Conservation (phyloP, 2,113 vertebrate genomes). For the Seriola rivoliana region DNA sequence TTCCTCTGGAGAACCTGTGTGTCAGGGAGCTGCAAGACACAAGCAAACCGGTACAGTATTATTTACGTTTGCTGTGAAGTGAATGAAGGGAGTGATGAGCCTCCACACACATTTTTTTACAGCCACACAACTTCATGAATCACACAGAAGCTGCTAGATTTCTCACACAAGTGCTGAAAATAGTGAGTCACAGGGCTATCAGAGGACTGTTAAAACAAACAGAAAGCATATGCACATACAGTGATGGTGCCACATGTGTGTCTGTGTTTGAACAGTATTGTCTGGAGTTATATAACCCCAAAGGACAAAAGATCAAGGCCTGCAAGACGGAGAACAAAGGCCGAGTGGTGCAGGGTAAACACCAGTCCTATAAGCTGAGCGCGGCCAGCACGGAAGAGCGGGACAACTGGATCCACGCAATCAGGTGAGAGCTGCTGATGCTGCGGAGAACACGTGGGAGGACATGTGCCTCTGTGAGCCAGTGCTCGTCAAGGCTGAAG, state of each 20-base stretch:
- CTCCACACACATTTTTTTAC: background rate
- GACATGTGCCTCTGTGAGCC: background rate
- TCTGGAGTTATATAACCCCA: slow-evolving; percentile 90
- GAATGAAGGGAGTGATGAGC: background rate
- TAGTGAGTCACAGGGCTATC: slow-evolving; percentile 30
- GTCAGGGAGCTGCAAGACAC: slow-evolving; percentile 85
- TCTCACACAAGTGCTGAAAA: slow-evolving; percentile 13
- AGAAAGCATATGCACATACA: slow-evolving; percentile 15
- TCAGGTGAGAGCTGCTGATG: slow-evolving; percentile 83
- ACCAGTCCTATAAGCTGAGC: slow-evolving; percentile 92
- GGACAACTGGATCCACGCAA: slow-evolving; percentile 91
- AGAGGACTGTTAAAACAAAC: slow-evolving; percentile 11
- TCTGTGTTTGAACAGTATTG: slow-evolving; percentile 86
- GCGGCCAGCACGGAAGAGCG: slow-evolving; percentile 88
- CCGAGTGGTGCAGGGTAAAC: slow-evolving; percentile 93
- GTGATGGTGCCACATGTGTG: slow-evolving; percentile 7
- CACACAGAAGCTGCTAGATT: slow-evolving; percentile 30
- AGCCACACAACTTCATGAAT: slow-evolving; percentile 20
- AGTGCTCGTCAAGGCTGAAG: background rate
- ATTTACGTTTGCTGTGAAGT: background rate
- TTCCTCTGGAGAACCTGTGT: slow-evolving; percentile 93
- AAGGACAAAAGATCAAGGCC: slow-evolving; percentile 94
- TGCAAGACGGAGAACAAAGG: slow-evolving; percentile 94
- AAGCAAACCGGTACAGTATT: slow-evolving; percentile 87
- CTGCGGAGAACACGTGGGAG: background rate